These are phyloP conservation scores for Myotis lucifugus DNA, from an alignment of 2,113 vertebrate genomes.

Conservation along the genomic window DNA sequence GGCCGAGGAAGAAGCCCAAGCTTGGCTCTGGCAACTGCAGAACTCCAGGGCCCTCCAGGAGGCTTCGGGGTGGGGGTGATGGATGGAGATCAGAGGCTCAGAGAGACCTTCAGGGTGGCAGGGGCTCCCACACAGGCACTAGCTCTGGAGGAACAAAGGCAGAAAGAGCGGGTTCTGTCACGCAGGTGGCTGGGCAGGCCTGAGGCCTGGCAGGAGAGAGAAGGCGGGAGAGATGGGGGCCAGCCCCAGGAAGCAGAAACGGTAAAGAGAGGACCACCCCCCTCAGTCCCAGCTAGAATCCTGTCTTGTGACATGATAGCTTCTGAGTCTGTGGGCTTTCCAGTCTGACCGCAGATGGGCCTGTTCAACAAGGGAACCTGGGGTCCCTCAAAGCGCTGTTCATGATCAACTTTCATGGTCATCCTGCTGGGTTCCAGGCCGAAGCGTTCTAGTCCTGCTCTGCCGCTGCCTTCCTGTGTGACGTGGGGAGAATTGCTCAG, in stretches of 20 bases:
- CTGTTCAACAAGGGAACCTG: neutral
- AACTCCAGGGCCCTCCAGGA: neutral
- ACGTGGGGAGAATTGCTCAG: fast-evolving
- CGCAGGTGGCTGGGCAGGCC: too few species aligned
- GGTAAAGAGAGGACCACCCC: fast-evolving
- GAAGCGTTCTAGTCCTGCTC: fast-evolving
- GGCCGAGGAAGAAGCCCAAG: neutral
- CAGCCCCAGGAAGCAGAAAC: too few species aligned
- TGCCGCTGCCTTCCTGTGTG: neutral
- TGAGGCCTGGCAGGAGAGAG: neutral
- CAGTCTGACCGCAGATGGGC: neutral
- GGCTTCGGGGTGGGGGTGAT: neutral
- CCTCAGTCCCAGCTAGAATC: neutral
- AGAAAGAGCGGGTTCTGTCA: neutral
- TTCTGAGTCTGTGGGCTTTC: neutral
- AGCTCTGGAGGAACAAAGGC: neutral
- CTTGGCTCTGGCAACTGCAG: fast-evolving
- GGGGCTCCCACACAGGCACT: neutral
- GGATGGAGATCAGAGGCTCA: fast-evolving
- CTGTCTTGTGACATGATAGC: fast-evolving
- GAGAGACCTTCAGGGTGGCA: neutral
- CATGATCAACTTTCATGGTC: fast-evolving
- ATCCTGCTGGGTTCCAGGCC: fast-evolving
- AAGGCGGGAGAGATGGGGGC: fast-evolving
- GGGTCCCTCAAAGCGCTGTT: neutral